Evolutionary conservation across 2,888 invertebrate genomes (phyloP).

Genomic region (Diplazon laetatorius): DNA sequence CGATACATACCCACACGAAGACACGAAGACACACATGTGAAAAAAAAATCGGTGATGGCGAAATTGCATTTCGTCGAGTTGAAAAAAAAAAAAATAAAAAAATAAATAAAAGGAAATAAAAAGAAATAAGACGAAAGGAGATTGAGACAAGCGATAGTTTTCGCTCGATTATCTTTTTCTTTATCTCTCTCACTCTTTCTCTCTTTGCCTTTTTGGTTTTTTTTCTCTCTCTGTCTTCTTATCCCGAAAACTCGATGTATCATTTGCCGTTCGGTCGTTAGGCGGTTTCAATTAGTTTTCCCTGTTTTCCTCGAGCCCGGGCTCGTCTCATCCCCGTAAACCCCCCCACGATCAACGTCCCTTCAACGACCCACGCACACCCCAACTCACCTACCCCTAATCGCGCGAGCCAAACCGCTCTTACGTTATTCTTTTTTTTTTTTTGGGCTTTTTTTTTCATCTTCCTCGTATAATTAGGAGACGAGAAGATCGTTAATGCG

Average conservation of each 20-base stretch:
- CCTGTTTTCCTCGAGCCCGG: slow-evolving; percentile 71
- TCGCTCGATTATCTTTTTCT: slow-evolving; percentile 65
- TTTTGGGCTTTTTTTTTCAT: slow-evolving; percentile 26
- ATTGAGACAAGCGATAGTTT: slow-evolving; percentile 75
- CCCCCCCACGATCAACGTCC: slow-evolving; percentile 39
- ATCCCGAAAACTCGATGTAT: slow-evolving; percentile 79
- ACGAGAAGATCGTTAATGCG: slow-evolving; percentile 81
- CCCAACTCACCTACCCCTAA: slow-evolving; percentile 73
- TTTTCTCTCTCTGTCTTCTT: slow-evolving; percentile 9
- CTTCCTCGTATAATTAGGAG: slow-evolving; percentile 79
- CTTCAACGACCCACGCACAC: slow-evolving; percentile 24
- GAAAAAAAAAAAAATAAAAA: too few species aligned
- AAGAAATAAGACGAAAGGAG: slow-evolving; percentile 75
- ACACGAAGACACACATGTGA: background rate
- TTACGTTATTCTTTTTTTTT: too few species aligned
- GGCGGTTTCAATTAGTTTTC: slow-evolving; percentile 82
- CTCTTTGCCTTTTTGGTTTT: too few species aligned
- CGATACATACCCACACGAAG: too few species aligned
- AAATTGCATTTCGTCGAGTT: slow-evolving; percentile 70
- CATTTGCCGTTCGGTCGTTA: slow-evolving; percentile 81
- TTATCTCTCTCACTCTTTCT: too few species aligned
- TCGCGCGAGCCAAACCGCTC: slow-evolving; percentile 77
- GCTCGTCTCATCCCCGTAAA: slow-evolving; percentile 34
- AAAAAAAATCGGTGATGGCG: slow-evolving; percentile 42
- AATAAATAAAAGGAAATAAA: too few species aligned